Evolutionary conservation across 30 jellyfish, hydroid and myxozoan species (phyloP).

Genomic region (Cassiopea andromeda): DNA sequence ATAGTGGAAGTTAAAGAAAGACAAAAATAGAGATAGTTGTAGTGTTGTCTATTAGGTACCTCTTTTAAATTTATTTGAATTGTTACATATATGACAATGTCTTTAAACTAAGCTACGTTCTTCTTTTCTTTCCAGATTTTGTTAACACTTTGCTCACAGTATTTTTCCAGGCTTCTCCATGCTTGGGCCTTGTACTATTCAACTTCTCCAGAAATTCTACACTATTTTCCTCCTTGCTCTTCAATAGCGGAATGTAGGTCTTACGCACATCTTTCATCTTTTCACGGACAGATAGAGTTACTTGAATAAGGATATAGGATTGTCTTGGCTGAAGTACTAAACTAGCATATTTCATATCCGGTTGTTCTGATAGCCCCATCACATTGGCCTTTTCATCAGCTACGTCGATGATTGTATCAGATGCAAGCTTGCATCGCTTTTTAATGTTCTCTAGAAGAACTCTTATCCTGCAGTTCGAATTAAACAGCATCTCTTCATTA

Average conservation of each 20-base stretch:
- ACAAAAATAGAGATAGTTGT: too few species aligned
- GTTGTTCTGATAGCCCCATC: slow-evolving; percentile 72
- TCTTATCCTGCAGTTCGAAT: slow-evolving; percentile 73
- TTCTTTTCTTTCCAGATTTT: slow-evolving; percentile 47
- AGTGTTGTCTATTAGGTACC: too few species aligned
- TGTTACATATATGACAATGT: background rate
- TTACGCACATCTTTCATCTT: slow-evolving; percentile 55
- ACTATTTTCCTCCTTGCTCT: slow-evolving; percentile 56
- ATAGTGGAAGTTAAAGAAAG: too few species aligned
- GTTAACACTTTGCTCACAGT: background rate
- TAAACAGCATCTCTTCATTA: slow-evolving; percentile 73
- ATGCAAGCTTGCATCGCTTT: slow-evolving; percentile 61
- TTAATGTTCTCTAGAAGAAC: slow-evolving; percentile 78
- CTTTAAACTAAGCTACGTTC: background rate
- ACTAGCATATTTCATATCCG: slow-evolving; percentile 77
- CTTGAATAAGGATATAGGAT: slow-evolving; percentile 74
- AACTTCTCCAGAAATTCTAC: slow-evolving; percentile 79
- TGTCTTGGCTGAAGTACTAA: slow-evolving; percentile 63
- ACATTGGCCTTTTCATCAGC: slow-evolving; percentile 91
- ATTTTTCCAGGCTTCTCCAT: slow-evolving; percentile 48
- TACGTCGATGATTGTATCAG: slow-evolving; percentile 71
- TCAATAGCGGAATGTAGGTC: slow-evolving; percentile 67
- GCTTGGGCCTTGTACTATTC: slow-evolving; percentile 43
- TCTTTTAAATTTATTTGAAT: too few species aligned
- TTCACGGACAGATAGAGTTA: slow-evolving; percentile 46